These are phyloP conservation scores for Lumbricus terrestris DNA, from an alignment of 2,888 invertebrate species.

Conservation along the genomic window DNA sequence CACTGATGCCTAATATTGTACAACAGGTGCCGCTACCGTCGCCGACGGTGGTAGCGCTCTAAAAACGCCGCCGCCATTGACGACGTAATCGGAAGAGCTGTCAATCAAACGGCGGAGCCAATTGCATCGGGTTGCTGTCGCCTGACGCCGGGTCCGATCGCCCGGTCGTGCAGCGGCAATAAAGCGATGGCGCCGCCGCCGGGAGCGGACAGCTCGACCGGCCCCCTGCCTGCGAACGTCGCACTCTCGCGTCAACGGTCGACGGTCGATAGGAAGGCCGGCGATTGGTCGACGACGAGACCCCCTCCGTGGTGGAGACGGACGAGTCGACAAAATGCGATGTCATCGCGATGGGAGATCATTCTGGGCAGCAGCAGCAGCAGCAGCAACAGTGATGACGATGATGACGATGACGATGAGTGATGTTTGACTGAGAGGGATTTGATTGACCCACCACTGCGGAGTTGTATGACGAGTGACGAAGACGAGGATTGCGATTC, in stretches of 20 bases:
- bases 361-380: neutral
- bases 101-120: constrained; percentile 13
- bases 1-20: neutral
- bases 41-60: too few species aligned
- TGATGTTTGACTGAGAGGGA: too few species aligned
- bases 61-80: neutral
- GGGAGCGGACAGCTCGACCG: constrained; percentile 5
- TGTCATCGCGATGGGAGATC: constrained; percentile 17
- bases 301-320: neutral
- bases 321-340: constrained; percentile 14
- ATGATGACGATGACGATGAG: neutral
- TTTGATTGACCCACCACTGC: too few species aligned
- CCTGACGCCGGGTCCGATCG: neutral
- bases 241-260: neutral
- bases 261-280: neutral
- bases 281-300: neutral
- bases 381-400: neutral
- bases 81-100: neutral
- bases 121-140: neutral
- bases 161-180: neutral
- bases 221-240: constrained; percentile 4
- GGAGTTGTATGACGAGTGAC: too few species aligned
- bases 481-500: neutral
- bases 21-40: constrained; percentile 9
- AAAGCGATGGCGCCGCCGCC: neutral